Base-by-base conservation (phyloP, 1,140 invertebrate species). In the Penaeus indicus region DNA sequence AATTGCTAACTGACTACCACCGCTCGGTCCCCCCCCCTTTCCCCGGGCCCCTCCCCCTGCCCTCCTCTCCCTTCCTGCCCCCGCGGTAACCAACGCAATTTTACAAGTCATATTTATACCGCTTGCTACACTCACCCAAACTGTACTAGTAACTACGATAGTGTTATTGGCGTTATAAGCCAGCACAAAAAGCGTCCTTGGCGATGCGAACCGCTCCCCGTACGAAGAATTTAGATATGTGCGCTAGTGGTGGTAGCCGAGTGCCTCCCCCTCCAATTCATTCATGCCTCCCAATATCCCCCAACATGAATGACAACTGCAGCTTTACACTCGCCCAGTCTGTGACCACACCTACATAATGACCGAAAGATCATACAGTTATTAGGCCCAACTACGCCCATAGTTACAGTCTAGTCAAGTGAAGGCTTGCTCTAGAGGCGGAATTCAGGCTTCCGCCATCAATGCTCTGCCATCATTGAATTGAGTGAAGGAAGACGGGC, bases 221-320 rank as follows among this genome's bases (percentile, higher is more conserved):
- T 47, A 42, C 63, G 38, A 47, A 42, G 38, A 84, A 64, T 42
- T 64, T 38, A 67, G 32, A 69, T 38, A 84, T 67, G 67, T 47
- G 42, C 47, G 61, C 38, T 47, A 67, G 82, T 84, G 86, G 64
- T 72, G 81, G 86, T 88, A 88, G 54, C 60, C 86, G 78, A 42
- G 25, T 64, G 38, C 79, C 60, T 78, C 80, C 67, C 77, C 69
- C 63, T 62, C 87, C 88, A 82, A 85, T 85, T 89, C 85, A 89
- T 84, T 86, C 85, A 90, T 89, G 72, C 63, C 62, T 84, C 75
- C 84, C 81, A 69, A 75, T 88, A 83, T 84, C 85, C 75, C 82
- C 83, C 72, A 84, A 83, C 84, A 89, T 90, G 84, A 90, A 89
- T 89, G 90, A 89, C 87, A 86, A 89, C 80, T 61, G 61, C 72